Evolutionary conservation across 1,140 invertebrate genomes (phyloP).

Genomic region (Paraescarpia echinospica): DNA sequence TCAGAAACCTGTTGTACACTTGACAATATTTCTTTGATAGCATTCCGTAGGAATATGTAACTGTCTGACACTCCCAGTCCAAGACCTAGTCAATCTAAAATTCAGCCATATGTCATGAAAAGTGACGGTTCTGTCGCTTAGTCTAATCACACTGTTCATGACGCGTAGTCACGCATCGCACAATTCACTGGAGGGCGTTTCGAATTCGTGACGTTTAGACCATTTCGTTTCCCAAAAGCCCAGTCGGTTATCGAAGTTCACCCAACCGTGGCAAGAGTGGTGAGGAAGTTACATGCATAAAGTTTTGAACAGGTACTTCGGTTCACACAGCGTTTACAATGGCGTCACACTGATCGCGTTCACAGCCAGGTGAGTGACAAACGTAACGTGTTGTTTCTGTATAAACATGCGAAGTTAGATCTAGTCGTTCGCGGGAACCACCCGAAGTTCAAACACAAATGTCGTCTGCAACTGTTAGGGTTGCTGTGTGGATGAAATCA

Average conservation of each 20-base stretch:
- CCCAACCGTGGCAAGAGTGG: not conserved
- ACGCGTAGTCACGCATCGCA: not conserved
- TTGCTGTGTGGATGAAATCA: not conserved
- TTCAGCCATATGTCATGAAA: too few relatives aligned
- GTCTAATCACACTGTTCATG: not conserved
- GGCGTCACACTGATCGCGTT: not conserved
- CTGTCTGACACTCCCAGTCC: too few relatives aligned
- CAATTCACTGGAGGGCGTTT: not conserved
- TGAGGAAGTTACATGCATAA: not conserved
- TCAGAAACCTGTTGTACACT: too few relatives aligned
- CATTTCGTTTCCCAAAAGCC: not conserved
- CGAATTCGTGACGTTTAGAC: not conserved
- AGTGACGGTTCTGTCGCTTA: not conserved
- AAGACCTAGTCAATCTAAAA: too few relatives aligned
- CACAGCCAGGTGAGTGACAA: not conserved
- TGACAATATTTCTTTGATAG: too few relatives aligned
- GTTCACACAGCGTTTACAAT: not conserved
- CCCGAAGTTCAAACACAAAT: too few relatives aligned
- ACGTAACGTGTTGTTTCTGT: not conserved
- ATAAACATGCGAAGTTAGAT: not conserved
- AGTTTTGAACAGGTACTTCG: not conserved
- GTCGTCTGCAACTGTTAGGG: too few relatives aligned
- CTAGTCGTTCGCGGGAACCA: not conserved
- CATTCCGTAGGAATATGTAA: too few relatives aligned
- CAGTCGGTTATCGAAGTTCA: not conserved